Percentiles rank a stretch among this genome's conserved stretches.
These are phyloP conservation scores for Chloroceryle amazona DNA, from an alignment of 2,797 vertebrate species.

Conservation along the genomic window DNA sequence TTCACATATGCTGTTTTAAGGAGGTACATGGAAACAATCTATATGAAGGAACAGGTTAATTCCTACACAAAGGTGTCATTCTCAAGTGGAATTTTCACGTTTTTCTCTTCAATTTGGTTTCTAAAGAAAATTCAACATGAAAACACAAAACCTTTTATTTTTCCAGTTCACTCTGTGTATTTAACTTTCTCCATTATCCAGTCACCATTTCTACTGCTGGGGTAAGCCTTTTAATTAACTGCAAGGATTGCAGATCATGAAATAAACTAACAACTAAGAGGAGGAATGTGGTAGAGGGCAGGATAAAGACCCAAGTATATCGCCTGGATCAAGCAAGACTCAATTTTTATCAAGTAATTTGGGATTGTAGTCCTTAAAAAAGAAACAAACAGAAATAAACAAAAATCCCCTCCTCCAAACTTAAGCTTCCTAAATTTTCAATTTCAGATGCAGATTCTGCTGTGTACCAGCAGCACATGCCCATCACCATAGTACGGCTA, in stretches of 20 bases:
- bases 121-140: background rate
- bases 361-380: background rate
- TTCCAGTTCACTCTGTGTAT: background rate
- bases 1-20: background rate
- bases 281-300: background rate
- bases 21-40: background rate
- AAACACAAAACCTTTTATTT: background rate
- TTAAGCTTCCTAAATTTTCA: background rate
- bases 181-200: background rate
- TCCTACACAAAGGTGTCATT: background rate
- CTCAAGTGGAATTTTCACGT: background rate
- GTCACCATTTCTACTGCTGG: background rate
- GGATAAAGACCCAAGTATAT: background rate
- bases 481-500: background rate
- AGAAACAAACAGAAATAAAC: background rate
- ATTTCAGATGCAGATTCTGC: background rate
- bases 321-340: background rate
- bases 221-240: background rate
- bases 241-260: background rate
- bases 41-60: background rate
- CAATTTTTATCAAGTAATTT: background rate
- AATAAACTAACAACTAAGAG: background rate
- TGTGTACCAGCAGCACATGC: background rate
- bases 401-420: background rate
- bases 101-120: background rate